Percentiles rank a stretch among this genome's conserved stretches.
phyloP scores from a whole-genome alignment of 2,888 invertebrate species.

The Pyrrhosoma nymphula region DNA sequence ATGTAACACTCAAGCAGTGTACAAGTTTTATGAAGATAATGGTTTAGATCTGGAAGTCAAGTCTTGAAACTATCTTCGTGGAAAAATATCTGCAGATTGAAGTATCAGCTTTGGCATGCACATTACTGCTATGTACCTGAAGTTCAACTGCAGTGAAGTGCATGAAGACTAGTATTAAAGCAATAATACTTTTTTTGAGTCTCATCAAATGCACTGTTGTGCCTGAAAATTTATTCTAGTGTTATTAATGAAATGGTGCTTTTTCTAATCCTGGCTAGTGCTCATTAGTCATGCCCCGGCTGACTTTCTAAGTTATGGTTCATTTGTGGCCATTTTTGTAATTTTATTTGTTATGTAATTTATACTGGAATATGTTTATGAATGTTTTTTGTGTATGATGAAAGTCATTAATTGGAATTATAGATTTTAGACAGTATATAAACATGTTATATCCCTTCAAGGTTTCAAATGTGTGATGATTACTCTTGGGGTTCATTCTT shows the following conservation, averaged over 20 bases:
- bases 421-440: not conserved
- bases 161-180: not conserved
- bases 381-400: not conserved
- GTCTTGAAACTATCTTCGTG: slow-evolving; percentile 73
- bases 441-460: not conserved
- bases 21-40: slow-evolving; percentile 82
- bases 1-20: slow-evolving; percentile 81
- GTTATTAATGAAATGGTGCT: not conserved
- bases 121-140: slow-evolving; percentile 11
- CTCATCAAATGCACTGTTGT: not conserved
- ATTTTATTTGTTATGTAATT: not conserved
- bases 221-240: not conserved
- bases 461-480: too few species aligned
- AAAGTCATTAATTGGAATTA: not conserved
- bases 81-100: not conserved
- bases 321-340: not conserved
- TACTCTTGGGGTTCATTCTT: too few species aligned
- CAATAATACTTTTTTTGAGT: not conserved
- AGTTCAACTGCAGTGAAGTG: not conserved
- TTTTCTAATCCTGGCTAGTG: not conserved
- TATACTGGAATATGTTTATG: not conserved
- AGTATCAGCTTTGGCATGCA: not conserved
- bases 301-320: not conserved
- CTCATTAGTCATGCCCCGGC: not conserved
- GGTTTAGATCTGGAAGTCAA: slow-evolving; percentile 79